Evolutionary conservation across 2,888 invertebrate genomes (phyloP).

Genomic region (Crossocerus cetratus): DNA sequence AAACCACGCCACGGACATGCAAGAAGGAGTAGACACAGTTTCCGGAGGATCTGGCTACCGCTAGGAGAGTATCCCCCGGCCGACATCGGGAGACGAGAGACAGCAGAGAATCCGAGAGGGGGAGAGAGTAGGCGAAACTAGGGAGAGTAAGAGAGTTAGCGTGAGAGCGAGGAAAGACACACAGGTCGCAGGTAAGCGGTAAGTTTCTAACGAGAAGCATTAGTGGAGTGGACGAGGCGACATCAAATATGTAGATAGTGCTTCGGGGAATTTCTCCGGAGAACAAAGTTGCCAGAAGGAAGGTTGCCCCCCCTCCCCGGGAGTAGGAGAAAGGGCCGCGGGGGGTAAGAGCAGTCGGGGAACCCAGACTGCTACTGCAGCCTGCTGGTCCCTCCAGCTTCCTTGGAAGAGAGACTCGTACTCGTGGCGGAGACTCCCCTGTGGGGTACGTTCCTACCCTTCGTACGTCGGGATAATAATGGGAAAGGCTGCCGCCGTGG

Average conservation of each 20-base stretch:
- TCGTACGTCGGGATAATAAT: slow-evolving; percentile 58
- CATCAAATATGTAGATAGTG: slow-evolving; percentile 72
- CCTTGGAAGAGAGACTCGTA: slow-evolving; percentile 48
- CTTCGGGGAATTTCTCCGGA: slow-evolving; percentile 69
- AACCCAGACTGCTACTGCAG: slow-evolving; percentile 21
- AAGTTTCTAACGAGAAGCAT: slow-evolving; percentile 70
- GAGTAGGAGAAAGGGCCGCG: slow-evolving; percentile 36
- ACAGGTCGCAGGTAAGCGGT: slow-evolving; percentile 58
- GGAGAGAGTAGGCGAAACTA: slow-evolving; percentile 20
- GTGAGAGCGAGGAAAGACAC: neutral
- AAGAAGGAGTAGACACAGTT: too few relatives aligned
- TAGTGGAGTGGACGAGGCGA: slow-evolving; percentile 69
- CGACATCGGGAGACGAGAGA: neutral
- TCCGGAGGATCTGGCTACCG: too few relatives aligned
- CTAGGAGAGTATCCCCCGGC: too few relatives aligned
- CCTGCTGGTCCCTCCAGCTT: slow-evolving; percentile 41
- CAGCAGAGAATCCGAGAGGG: slow-evolving; percentile 12
- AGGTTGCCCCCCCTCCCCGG: slow-evolving; percentile 44
- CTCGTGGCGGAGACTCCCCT: slow-evolving; percentile 51
- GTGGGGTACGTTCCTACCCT: slow-evolving; percentile 51
- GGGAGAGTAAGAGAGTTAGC: slow-evolving; percentile 13
- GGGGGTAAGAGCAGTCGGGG: slow-evolving; percentile 8
- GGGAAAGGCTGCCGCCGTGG: slow-evolving; percentile 56
- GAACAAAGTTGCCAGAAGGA: slow-evolving; percentile 67
- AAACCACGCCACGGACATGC: too few relatives aligned